Percentiles rank a stretch among this genome's conserved stretches.
phyloP scores from a whole-genome alignment of 2,113 vertebrate genomes.

The Oryzias javanicus region DNA sequence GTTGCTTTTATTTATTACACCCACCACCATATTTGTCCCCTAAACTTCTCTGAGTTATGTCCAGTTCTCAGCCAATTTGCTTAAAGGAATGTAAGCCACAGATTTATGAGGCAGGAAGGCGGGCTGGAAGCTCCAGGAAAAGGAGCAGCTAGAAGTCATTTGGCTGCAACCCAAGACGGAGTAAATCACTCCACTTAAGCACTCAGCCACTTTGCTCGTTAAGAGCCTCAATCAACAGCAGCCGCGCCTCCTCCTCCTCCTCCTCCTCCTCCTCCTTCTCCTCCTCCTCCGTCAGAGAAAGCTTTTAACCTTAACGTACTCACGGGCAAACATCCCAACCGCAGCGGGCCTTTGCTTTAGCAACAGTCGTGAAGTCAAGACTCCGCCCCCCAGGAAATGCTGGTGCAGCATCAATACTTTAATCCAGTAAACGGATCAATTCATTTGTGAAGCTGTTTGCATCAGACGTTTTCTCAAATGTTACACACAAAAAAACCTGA shows the following conservation, averaged over 20 bases:
- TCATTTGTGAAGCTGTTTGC: no score
- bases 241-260: background rate
- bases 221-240: constrained; percentile 20
- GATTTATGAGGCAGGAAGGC: constrained; percentile 52
- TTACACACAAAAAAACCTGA: no score
- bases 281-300: background rate
- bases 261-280: background rate
- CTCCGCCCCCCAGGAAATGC: no score
- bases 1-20: constrained; percentile 50
- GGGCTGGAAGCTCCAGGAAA: constrained; percentile 33
- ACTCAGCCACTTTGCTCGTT: constrained; percentile 29
- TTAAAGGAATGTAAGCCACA: constrained; percentile 50
- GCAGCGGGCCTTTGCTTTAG: no score
- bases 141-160: constrained; percentile 48
- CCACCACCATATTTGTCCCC: constrained; percentile 21
- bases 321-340: background rate
- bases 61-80: constrained; percentile 53
- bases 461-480: no score
- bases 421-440: no score
- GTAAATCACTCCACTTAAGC: constrained; percentile 52
- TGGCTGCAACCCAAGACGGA: constrained; percentile 40
- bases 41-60: constrained; percentile 41
- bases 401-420: no score
- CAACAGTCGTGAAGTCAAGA: no score
- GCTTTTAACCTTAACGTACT: constrained; percentile 2